Conservation (phyloP, 1,140 invertebrate species). For the Pseudomyrmex concolor region DNA sequence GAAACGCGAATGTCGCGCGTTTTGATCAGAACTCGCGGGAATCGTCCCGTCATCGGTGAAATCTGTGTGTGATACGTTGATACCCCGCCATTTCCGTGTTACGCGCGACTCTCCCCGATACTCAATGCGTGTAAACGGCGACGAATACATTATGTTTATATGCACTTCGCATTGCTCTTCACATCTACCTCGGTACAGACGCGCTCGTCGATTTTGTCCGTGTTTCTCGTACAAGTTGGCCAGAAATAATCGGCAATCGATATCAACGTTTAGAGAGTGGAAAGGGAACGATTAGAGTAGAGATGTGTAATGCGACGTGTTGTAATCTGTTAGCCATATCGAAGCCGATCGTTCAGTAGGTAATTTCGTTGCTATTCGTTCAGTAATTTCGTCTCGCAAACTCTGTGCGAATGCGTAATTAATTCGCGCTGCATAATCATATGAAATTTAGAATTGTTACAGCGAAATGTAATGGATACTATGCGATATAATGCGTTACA, state of each 20-base stretch:
- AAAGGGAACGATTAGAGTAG: not conserved
- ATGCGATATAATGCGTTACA: slow-evolving; percentile 1
- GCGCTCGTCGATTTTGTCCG: not conserved
- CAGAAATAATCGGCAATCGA: slow-evolving; percentile 46
- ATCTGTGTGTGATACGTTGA: slow-evolving; percentile 49
- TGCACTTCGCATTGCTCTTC: slow-evolving; percentile 21
- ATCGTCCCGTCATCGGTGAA: slow-evolving; percentile 34
- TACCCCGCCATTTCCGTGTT: slow-evolving; percentile 61
- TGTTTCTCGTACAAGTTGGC: not conserved
- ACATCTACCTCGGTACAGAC: not conserved
- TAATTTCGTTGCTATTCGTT: slow-evolving; percentile 22
- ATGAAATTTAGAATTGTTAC: slow-evolving; percentile 41
- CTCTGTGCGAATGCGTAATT: slow-evolving; percentile 29
- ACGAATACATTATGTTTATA: slow-evolving; percentile 44
- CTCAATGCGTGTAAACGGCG: slow-evolving; percentile 53
- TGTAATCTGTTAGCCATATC: slow-evolving; percentile 28
- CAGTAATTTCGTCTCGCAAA: not conserved
- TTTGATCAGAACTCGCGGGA: slow-evolving; percentile 5
- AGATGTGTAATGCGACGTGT: slow-evolving; percentile 23
- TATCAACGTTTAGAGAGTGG: slow-evolving; percentile 18
- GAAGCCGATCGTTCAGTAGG: slow-evolving; percentile 37
- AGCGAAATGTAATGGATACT: not conserved
- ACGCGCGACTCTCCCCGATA: slow-evolving; percentile 26
- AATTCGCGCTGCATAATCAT: slow-evolving; percentile 35
- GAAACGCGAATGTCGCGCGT: slow-evolving; percentile 23